Conservation (phyloP, 2,113 vertebrate species). For the Spheniscus mendiculus region DNA sequence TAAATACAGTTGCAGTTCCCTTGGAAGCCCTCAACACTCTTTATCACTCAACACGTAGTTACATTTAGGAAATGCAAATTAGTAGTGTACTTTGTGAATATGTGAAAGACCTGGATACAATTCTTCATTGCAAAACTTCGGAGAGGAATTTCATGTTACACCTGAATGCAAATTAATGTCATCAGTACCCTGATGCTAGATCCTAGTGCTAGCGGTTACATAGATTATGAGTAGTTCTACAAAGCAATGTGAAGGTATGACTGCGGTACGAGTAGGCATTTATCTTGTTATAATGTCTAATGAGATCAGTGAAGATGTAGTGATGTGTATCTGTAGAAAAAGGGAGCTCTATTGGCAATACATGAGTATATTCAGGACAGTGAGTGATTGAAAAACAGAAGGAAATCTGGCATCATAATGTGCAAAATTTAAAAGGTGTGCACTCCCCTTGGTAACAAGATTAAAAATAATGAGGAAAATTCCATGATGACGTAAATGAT, state of each 20-base stretch:
- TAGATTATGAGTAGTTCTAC: background rate
- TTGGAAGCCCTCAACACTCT: background rate
- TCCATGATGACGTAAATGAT: background rate
- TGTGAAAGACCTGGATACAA: background rate
- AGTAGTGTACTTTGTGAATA: background rate
- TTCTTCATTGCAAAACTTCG: background rate
- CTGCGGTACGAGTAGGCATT: background rate
- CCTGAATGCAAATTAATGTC: background rate
- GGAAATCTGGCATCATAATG: background rate
- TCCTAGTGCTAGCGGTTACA: fast-evolving
- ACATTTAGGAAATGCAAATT: background rate
- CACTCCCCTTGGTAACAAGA: background rate
- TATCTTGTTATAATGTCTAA: background rate
- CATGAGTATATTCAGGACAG: background rate
- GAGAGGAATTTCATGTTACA: background rate
- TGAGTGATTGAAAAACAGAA: background rate
- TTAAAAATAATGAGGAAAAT: background rate
- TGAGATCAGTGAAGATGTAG: background rate
- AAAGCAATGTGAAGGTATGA: background rate
- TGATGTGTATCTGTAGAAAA: background rate
- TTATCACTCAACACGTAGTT: background rate
- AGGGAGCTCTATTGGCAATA: background rate
- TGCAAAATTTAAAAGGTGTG: background rate
- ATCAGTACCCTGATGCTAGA: background rate
- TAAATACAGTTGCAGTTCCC: background rate